Evolutionary conservation across 2,113 vertebrate genomes (phyloP), one percentile per base, ranked within the genome.

Genomic region (Bubalus kerabau): DNA sequence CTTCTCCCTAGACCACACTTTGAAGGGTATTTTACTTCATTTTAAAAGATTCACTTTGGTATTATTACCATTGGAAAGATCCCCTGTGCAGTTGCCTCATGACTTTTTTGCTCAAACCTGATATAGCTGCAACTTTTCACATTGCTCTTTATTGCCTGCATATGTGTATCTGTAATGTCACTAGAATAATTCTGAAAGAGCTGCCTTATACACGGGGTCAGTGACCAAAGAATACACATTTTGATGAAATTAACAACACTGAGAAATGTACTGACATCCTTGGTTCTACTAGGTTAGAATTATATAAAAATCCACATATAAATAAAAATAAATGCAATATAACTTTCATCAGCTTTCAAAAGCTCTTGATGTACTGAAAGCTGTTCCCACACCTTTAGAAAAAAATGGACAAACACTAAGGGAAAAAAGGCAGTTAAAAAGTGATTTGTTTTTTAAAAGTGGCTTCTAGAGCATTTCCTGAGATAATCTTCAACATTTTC

Each of bases 401-500:
- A 54, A 78, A 92, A 59, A 71, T 21, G 10, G 23, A 82, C 28
- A 74, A 62, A 74, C 74, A 4, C 57, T 88, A 57, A 57, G 28
- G 1, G 3, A 1, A 7, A 28, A 52, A 62, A 30, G 10, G 15
- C 64, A 76, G 28, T 67, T 88, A 86, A 91, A 87, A 87, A 82
- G 15, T 74, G 19, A 87, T 48, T 87, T 81, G 28, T 64, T 87
- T 81, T 78, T 95, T 88, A 85, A 81, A 97, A 87, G 57, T 6
- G 62, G 24, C 52, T 95, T 80, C 50, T 59, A 95, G 52, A 90
- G 57, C 60, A 81, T 84, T 96, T 98, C 50, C 50, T 57, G 81
- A 96, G 46, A 94, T 91, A 60, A 94, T n/a, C 28, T 30, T 92
- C 36, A 88, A 52, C 52, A 74, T 50, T 48, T 95, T 96, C 52